Evolutionary conservation across 2,888 invertebrate species (phyloP).

Genomic region (Ophion ellenae): DNA sequence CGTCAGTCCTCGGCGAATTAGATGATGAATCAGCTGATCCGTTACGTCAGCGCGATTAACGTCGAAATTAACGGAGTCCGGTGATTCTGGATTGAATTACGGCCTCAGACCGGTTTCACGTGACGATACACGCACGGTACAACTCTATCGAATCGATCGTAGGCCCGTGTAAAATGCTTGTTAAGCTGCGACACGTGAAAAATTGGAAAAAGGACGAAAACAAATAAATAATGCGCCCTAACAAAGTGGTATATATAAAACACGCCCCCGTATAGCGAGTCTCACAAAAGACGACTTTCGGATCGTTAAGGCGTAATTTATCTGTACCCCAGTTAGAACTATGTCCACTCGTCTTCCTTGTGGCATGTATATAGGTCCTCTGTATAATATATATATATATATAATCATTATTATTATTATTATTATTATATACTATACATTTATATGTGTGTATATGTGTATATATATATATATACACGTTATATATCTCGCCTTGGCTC

Average conservation of each 20-base stretch:
- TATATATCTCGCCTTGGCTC: slow-evolving; percentile 15
- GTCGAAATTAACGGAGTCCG: slow-evolving; percentile 22
- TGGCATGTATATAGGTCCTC: slow-evolving; percentile 6
- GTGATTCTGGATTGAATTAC: slow-evolving; percentile 47
- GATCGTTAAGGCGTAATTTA: slow-evolving; percentile 72
- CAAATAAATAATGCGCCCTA: slow-evolving; percentile 69
- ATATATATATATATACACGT: slow-evolving; percentile 5
- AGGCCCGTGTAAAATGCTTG: slow-evolving; percentile 58
- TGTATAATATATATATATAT: slow-evolving; percentile 11
- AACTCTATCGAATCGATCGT: slow-evolving; percentile 65
- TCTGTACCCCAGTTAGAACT: slow-evolving; percentile 70
- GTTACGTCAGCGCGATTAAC: slow-evolving; percentile 27
- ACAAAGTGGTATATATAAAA: slow-evolving; percentile 66
- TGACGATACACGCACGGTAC: slow-evolving; percentile 30
- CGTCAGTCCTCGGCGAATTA: slow-evolving; percentile 8
- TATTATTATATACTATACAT: too few species aligned
- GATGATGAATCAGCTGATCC: slow-evolving; percentile 22
- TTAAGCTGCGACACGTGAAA: slow-evolving; percentile 62
- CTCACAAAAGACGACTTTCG: slow-evolving; percentile 66
- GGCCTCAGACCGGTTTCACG: slow-evolving; percentile 8
- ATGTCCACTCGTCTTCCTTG: slow-evolving; percentile 39
- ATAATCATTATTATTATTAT: too few species aligned
- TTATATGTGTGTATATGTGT: not conserved
- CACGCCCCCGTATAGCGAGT: slow-evolving; percentile 66
- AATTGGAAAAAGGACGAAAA: slow-evolving; percentile 14